phyloP scores from a whole-genome alignment of 35 echinoderm and acorn worm species.

The Acanthaster planci region DNA sequence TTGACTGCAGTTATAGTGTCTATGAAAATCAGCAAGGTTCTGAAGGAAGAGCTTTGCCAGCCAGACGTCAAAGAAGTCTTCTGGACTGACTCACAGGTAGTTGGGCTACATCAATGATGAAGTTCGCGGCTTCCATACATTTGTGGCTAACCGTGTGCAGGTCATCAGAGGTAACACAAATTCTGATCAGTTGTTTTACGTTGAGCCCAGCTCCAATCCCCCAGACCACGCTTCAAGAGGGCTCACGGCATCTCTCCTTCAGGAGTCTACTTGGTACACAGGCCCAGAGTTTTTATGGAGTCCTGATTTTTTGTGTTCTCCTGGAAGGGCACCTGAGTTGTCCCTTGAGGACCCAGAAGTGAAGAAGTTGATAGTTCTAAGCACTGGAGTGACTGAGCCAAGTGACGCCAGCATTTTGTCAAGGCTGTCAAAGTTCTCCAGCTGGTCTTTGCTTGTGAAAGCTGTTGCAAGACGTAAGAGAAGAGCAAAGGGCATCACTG shows the following conservation, averaged over 20 bases:
- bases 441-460: no score
- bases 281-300: neutral
- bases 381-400: neutral
- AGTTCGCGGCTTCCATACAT: neutral
- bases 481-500: neutral
- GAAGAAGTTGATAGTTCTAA: neutral
- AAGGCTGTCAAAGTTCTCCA: neutral
- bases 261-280: neutral
- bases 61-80: constrained; percentile 33
- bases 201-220: constrained; percentile 53
- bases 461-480: no score
- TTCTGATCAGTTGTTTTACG: constrained; percentile 52
- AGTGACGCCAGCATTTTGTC: neutral
- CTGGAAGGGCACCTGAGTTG: neutral
- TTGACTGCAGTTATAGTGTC: constrained; percentile 67
- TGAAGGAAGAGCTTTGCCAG: constrained; percentile 59
- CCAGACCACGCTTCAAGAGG: constrained; percentile 70
- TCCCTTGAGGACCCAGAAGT: neutral
- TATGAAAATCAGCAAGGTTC: constrained; percentile 50
- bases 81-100: constrained; percentile 60
- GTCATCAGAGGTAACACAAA: neutral
- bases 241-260: constrained; percentile 26
- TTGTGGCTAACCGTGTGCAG: constrained; percentile 60
- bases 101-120: constrained; percentile 22
- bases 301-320: neutral